Evolutionary conservation across 2,888 invertebrate genomes (phyloP).

Genomic region (Rhingia rostrata): DNA sequence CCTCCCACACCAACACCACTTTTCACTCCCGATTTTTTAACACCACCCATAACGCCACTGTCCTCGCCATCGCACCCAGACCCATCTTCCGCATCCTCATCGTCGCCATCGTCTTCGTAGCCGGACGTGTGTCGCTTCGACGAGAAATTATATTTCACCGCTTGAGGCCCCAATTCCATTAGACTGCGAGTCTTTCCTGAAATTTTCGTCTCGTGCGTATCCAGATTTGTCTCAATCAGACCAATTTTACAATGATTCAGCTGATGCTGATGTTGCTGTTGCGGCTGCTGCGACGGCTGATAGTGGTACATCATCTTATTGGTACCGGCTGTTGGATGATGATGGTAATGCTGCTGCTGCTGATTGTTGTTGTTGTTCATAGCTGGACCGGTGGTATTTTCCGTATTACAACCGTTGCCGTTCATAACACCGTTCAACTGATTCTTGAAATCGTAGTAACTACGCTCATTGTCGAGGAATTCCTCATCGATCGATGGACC

Average conservation of each 20-base stretch:
- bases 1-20: conserved; percentile 76
- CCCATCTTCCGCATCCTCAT: conserved; percentile 40
- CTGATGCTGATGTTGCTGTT: conserved; percentile 69
- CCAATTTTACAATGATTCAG: conserved; percentile 84
- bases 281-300: conserved; percentile 64
- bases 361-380: conserved; percentile 56
- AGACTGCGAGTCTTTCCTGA: conserved; percentile 87
- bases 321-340: conserved; percentile 55
- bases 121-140: conserved; percentile 57
- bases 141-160: conserved; percentile 67
- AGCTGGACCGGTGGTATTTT: conserved; percentile 53
- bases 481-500: conserved; percentile 74
- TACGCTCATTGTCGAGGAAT: conserved; percentile 79
- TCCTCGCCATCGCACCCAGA: conserved; percentile 58
- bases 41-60: conserved; percentile 76
- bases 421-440: conserved; percentile 80
- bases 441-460: conserved; percentile 77
- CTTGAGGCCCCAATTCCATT: conserved; percentile 85
- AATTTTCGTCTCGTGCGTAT: conserved; percentile 88
- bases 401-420: conserved; percentile 76
- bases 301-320: conserved; percentile 54
- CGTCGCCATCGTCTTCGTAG: conserved; percentile 53
- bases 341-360: conserved; percentile 72
- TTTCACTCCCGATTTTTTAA: conserved; percentile 77
- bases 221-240: conserved; percentile 95